Evolutionary conservation across 2,797 vertebrate genomes (phyloP), one percentile per base, ranked within the genome.

Genomic region (Scarus forsteni): DNA sequence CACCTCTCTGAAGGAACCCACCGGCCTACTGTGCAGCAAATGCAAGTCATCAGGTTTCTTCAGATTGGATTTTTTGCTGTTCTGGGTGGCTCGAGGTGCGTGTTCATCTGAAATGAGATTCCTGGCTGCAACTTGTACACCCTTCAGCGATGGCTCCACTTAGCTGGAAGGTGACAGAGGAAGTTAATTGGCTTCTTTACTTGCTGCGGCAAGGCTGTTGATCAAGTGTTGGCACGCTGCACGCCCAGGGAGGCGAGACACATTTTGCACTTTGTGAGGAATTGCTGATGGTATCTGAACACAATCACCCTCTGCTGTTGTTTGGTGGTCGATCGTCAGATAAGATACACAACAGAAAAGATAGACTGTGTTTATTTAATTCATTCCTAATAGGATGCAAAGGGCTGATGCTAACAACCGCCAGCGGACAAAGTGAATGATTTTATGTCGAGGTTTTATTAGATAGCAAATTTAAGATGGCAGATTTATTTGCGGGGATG

Each of bases 21-120:
- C 64, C 36, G 46, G 46, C 46, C 46, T 48, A 45, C 18, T 38
- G 42, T 70, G 55, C 70, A 75, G 80, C 81, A 77, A 88, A 64
- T 87, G 76, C 86, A 84, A 88, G 86, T 89, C 89, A 87, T 90
- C 83, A 85, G 54, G 83, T 90, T 88, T 89, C 74, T 66, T 73
- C 77, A 78, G 74, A 88, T 87, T 86, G 50, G 45, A 79, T 83
- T 84, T 79, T 73, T 73, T 73, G 63, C 72, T 66, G 60, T 62
- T 80, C 63, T 62, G n/a, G 58, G 66, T 49, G 44, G 40, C 69
- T 35, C 1, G 55, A 64, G 70, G 70, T 80, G 75, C 73, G 74
- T 83, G 85, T 84, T 84, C 64, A 52, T 79, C 66, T 75, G 59
- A 85, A 88, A 89, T 90, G 70, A 87, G 77, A 88, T 89, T 87